Evolutionary conservation across 2,888 invertebrate genomes (phyloP).

Genomic region (Leptopilina syphax): DNA sequence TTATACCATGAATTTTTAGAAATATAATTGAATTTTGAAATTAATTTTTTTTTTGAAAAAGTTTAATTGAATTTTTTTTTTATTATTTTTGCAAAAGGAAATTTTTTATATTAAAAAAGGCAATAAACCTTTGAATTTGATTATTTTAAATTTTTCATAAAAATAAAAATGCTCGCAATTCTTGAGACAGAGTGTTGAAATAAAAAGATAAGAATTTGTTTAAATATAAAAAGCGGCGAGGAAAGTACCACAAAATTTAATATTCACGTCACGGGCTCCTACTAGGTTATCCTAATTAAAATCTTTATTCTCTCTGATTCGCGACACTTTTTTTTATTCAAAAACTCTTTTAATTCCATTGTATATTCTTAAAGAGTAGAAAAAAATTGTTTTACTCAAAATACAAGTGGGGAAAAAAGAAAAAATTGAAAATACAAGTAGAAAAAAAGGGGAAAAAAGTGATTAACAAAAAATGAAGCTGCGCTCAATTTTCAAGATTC

Average conservation of each 20-base stretch:
- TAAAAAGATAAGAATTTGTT: constrained; percentile 4
- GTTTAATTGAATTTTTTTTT: no score
- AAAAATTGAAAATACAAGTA: no score
- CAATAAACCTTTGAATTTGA: no score
- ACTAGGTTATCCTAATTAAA: constrained; percentile 68
- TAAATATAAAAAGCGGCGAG: not conserved
- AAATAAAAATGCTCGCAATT: no score
- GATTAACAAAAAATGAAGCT: not conserved
- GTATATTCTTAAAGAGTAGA: not conserved
- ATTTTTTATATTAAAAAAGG: no score
- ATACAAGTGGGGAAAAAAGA: not conserved
- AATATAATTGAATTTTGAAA: no score
- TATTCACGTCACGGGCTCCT: constrained; percentile 45
- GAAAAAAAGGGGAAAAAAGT: not conserved
- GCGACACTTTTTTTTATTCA: constrained; percentile 24
- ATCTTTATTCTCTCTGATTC: constrained; percentile 59
- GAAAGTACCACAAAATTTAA: constrained; percentile 53
- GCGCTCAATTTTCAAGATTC: not conserved
- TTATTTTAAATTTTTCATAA: no score
- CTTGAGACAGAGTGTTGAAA: no score
- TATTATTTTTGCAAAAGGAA: no score
- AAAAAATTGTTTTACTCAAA: not conserved
- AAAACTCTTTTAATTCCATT: not conserved
- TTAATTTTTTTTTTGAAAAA: no score
- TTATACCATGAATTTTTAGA: no score